These are phyloP conservation scores for Menura novaehollandiae DNA, from an alignment of 2,113 vertebrate species.

Conservation along the genomic window DNA sequence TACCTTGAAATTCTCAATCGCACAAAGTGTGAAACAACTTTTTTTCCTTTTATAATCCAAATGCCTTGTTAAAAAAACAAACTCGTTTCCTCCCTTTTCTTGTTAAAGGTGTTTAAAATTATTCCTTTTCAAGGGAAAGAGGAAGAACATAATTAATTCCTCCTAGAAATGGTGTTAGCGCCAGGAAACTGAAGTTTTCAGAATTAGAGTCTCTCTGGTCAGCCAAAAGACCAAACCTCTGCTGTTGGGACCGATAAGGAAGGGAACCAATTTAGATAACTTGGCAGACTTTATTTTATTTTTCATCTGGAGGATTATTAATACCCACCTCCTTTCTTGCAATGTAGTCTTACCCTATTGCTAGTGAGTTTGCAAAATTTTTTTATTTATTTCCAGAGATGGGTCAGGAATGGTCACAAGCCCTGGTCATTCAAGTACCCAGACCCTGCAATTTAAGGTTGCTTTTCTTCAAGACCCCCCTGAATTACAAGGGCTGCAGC, in stretches of 20 bases:
- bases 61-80: not conserved
- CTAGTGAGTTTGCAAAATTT: not conserved
- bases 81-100: slow-evolving; percentile 7
- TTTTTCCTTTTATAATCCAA: not conserved
- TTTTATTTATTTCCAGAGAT: not conserved
- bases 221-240: not conserved
- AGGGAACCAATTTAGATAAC: not conserved
- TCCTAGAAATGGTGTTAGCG: not conserved
- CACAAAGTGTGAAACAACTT: not conserved
- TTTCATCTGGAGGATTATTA: not conserved
- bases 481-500: not conserved
- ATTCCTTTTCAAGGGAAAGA: not conserved
- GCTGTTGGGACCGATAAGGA: not conserved
- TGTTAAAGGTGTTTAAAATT: slow-evolving; percentile 44
- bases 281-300: not conserved
- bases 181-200: slow-evolving; percentile 5
- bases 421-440: not conserved
- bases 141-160: slow-evolving; percentile 47
- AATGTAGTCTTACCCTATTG: not conserved
- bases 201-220: not conserved
- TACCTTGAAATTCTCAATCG: not conserved
- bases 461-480: not conserved
- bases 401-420: not conserved
- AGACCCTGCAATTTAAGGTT: not conserved
- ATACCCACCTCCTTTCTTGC: not conserved